Percentiles rank a stretch among this genome's conserved stretches.
These are phyloP conservation scores for Dipodomys spectabilis DNA, from an alignment of 2,113 vertebrate genomes.

Conservation along the genomic window DNA sequence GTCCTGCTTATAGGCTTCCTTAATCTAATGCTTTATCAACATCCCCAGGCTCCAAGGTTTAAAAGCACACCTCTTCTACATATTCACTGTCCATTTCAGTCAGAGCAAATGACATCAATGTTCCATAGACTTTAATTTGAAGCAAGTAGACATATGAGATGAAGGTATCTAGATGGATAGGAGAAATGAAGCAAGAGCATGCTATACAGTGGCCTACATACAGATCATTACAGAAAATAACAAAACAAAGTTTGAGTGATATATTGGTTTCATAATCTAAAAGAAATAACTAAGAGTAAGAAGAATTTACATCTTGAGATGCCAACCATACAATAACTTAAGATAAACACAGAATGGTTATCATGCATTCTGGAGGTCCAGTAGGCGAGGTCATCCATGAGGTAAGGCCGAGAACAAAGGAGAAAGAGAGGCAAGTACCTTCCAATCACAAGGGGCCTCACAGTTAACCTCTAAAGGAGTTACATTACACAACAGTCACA, in stretches of 20 bases:
- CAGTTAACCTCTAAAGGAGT: not conserved
- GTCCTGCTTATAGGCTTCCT: not conserved
- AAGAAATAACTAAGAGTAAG: not conserved
- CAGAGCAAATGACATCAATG: not conserved
- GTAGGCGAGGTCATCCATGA: too few relatives aligned
- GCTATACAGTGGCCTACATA: not conserved
- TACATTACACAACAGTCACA: not conserved
- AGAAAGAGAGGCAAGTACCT: too few relatives aligned
- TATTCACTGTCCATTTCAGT: not conserved
- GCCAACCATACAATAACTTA: not conserved
- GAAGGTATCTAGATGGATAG: not conserved
- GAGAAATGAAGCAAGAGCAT: not conserved
- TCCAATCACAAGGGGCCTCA: not conserved
- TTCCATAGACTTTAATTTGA: not conserved
- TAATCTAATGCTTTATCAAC: not conserved
- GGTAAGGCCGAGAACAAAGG: not conserved
- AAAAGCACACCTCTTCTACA: not conserved
- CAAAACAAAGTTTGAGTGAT: not conserved
- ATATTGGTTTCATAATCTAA: not conserved
- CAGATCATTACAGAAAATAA: not conserved
- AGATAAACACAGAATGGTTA: not conserved
- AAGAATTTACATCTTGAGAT: not conserved
- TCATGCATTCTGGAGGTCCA: not conserved
- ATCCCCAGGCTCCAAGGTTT: not conserved
- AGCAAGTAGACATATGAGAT: not conserved